phyloP scores from a whole-genome alignment of 2,888 invertebrate genomes.

The Plebejus anna region DNA sequence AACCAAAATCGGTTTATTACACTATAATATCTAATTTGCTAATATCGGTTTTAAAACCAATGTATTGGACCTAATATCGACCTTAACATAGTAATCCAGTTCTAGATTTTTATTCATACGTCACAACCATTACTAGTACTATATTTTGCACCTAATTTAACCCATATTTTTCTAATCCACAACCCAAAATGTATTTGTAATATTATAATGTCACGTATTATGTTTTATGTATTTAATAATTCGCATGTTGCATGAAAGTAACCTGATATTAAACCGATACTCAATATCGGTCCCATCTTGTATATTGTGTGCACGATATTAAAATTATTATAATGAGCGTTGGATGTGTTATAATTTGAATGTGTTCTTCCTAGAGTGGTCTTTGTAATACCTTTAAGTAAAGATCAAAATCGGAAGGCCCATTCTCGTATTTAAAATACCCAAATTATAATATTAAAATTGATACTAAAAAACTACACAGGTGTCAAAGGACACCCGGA shows the following conservation, averaged over 20 bases:
- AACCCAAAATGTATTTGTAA: background rate
- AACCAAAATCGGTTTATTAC: too few relatives aligned
- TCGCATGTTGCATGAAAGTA: background rate
- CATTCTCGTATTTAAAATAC: background rate
- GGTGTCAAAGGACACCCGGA: too few relatives aligned
- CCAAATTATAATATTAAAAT: background rate
- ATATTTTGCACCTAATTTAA: background rate
- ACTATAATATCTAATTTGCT: too few relatives aligned
- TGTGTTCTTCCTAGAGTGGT: background rate
- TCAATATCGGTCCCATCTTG: constrained; percentile 9
- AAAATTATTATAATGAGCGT: background rate
- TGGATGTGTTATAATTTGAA: background rate
- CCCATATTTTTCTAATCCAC: background rate
- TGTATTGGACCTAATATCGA: too few relatives aligned
- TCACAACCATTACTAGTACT: too few relatives aligned
- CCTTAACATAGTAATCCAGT: too few relatives aligned
- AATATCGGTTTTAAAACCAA: too few relatives aligned
- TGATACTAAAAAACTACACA: background rate
- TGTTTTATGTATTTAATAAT: background rate
- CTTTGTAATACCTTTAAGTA: too few relatives aligned
- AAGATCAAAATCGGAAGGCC: background rate
- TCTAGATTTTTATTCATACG: too few relatives aligned
- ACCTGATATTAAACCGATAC: background rate
- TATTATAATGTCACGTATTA: background rate
- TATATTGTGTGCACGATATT: constrained; percentile 5